A percentile compares a stretch with the other conserved stretches of the same genome.
These are phyloP conservation scores for Mellivora capensis DNA, from an alignment of 2,113 vertebrate genomes.

Conservation along the genomic window DNA sequence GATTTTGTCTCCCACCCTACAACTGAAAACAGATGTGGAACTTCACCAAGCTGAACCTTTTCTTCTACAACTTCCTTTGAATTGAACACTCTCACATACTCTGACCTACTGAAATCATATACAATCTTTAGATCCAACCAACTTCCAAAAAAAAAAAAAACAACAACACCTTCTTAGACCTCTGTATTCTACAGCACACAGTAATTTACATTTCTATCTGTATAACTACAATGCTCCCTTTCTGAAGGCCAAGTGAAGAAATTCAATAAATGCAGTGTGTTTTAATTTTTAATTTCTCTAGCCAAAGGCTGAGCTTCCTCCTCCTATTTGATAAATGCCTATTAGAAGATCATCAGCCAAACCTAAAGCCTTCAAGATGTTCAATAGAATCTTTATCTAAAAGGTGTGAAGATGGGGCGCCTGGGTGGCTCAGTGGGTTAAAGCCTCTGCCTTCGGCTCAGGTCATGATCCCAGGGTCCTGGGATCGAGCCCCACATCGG, in stretches of 20 bases:
- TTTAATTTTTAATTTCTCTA: neutral
- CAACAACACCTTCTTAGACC: neutral
- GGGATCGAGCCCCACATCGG: too few species aligned
- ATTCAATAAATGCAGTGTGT: neutral
- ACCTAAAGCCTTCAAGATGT: neutral
- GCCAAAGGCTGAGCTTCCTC: neutral
- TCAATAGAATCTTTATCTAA: neutral
- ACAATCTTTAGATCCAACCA: neutral
- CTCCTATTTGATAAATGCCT: neutral
- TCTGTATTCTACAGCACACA: neutral
- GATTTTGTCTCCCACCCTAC: neutral
- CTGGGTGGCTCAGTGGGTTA: too few species aligned
- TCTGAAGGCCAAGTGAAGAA: neutral
- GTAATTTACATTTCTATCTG: neutral
- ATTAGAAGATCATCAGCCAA: neutral
- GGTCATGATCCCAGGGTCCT: too few species aligned
- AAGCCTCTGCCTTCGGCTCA: too few species aligned
- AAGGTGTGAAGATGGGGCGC: neutral
- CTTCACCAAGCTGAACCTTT: neutral
- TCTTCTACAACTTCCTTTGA: neutral
- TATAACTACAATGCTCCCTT: neutral
- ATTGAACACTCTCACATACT: neutral
- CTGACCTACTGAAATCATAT: neutral
- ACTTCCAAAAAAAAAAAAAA: neutral
- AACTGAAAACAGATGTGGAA: neutral